Conservation (phyloP, 2,113 vertebrate genomes). For the Oreochromis aureus region DNA sequence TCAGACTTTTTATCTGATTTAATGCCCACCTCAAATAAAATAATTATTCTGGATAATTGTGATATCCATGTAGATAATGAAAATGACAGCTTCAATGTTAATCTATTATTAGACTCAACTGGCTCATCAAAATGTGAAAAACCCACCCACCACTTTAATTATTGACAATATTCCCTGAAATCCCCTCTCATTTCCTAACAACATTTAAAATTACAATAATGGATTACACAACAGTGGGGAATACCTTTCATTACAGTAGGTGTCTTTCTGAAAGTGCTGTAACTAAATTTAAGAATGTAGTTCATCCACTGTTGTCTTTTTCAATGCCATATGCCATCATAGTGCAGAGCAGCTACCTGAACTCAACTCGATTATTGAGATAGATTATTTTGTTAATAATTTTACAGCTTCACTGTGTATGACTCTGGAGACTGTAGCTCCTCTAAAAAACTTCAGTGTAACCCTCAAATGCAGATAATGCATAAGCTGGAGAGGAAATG, state of each 20-base stretch:
- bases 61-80: background rate
- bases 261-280: background rate
- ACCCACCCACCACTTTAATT: background rate
- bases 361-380: background rate
- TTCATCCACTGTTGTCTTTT: background rate
- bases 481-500: background rate
- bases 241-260: background rate
- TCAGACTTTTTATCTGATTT: background rate
- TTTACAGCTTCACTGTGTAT: background rate
- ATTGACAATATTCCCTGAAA: background rate
- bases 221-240: background rate
- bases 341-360: background rate
- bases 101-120: background rate
- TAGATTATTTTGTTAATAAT: background rate
- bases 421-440: background rate
- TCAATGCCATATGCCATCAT: background rate
- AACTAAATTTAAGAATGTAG: background rate
- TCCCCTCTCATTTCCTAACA: background rate
- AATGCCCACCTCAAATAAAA: background rate
- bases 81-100: background rate
- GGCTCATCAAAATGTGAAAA: background rate
- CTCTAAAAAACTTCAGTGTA: background rate
- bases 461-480: background rate
- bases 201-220: background rate
- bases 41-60: accelerated